phyloP scores from a whole-genome alignment of 2,113 vertebrate genomes.

The Abramis brama region DNA sequence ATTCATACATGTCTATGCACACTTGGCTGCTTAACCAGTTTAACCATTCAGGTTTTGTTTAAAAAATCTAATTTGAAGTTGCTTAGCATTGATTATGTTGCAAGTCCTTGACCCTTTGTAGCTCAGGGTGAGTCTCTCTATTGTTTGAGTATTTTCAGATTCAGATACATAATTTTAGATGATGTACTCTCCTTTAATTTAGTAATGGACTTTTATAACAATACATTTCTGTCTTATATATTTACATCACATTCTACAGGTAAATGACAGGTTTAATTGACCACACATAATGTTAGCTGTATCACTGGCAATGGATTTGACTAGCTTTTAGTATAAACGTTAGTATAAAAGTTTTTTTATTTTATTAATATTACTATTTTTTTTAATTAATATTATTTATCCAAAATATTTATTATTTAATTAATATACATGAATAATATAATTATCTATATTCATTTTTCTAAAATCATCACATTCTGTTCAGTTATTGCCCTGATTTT shows the following conservation, averaged over 20 bases:
- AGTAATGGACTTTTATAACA: constrained; percentile 38
- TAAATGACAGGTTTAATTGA: neutral
- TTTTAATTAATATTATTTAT: neutral
- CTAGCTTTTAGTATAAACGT: neutral
- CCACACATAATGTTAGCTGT: neutral
- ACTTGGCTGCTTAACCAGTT: constrained; percentile 42
- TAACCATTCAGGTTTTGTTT: constrained; percentile 43
- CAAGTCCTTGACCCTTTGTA: constrained; percentile 53
- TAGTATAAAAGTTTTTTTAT: no score
- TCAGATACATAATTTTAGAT: constrained; percentile 34
- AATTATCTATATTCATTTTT: neutral
- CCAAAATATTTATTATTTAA: neutral
- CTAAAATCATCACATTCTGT: neutral
- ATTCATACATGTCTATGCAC: constrained; percentile 42
- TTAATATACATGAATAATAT: neutral
- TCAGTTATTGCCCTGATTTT: neutral
- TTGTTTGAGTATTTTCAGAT: constrained; percentile 53
- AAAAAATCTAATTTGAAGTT: constrained; percentile 31
- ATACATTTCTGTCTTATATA: constrained; percentile 8
- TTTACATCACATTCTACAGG: constrained; percentile 6
- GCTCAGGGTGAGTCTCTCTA: constrained; percentile 38
- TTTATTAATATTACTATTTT: no score
- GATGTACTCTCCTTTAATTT: constrained; percentile 43
- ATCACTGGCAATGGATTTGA: constrained; percentile 3
- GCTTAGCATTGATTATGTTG: constrained; percentile 56